Evolutionary conservation across 2,113 vertebrate genomes (phyloP).

Genomic region (Acanthisitta chloris): DNA sequence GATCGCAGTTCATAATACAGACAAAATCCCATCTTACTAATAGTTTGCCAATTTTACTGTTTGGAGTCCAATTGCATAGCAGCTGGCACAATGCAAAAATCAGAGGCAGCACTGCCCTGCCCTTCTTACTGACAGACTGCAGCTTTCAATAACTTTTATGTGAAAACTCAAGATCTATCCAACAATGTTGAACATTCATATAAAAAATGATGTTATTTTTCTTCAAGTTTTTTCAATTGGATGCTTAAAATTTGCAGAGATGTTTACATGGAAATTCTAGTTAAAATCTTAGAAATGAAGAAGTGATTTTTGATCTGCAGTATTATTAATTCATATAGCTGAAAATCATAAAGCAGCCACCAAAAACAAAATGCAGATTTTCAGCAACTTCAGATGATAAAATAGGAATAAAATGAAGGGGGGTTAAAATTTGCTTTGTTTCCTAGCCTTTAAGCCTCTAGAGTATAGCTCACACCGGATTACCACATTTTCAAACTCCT

Average conservation of each 20-base stretch:
- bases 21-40: background rate
- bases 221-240: background rate
- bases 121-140: background rate
- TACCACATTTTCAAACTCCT: conserved; percentile 7
- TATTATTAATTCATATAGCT: background rate
- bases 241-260: background rate
- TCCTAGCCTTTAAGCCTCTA: background rate
- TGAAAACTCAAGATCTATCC: background rate
- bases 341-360: background rate
- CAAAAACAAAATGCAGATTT: background rate
- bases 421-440: background rate
- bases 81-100: background rate
- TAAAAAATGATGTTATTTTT: background rate
- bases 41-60: background rate
- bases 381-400: background rate
- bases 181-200: background rate
- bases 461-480: background rate
- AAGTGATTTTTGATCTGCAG: background rate
- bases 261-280: background rate
- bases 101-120: background rate
- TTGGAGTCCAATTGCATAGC: background rate
- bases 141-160: background rate
- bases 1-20: background rate
- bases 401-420: background rate
- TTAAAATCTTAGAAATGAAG: background rate